phyloP scores from a whole-genome alignment of 1,140 invertebrate genomes.

The Eupristina koningsbergeri region DNA sequence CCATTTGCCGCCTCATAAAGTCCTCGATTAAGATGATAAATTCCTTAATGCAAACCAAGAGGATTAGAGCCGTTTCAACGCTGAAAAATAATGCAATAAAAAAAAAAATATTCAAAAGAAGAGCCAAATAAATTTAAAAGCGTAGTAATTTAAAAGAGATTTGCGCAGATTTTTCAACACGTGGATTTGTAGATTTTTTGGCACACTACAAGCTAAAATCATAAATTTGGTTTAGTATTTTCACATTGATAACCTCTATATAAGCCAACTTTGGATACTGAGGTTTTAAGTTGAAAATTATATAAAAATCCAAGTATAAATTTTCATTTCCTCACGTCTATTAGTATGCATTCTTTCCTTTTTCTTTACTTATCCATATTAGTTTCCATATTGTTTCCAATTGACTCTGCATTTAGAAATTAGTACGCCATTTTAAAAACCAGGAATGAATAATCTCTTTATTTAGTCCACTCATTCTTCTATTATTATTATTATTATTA shows the following conservation, averaged over 20 bases:
- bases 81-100: constrained; percentile 4
- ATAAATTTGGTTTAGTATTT: constrained; percentile 51
- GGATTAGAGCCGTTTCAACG: constrained; percentile 21
- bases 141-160: too few species aligned
- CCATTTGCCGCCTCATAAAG: constrained; percentile 47
- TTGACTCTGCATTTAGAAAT: too few species aligned
- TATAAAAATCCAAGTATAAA: too few species aligned
- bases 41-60: constrained; percentile 39
- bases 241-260: constrained; percentile 47
- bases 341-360: neutral
- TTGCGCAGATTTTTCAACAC: constrained; percentile 33
- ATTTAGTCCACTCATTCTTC: too few species aligned
- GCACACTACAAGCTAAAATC: constrained; percentile 15
- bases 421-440: too few species aligned
- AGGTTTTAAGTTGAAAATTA: too few species aligned
- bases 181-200: neutral
- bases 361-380: too few species aligned
- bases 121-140: constrained; percentile 20
- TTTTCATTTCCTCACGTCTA: too few species aligned
- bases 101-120: neutral
- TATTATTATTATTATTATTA: too few species aligned
- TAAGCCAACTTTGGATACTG: too few species aligned
- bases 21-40: constrained; percentile 45
- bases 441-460: too few species aligned
- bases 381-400: too few species aligned